These are phyloP conservation scores for Rhingia campestris DNA, from an alignment of 2,888 invertebrate genomes.

Conservation along the genomic window DNA sequence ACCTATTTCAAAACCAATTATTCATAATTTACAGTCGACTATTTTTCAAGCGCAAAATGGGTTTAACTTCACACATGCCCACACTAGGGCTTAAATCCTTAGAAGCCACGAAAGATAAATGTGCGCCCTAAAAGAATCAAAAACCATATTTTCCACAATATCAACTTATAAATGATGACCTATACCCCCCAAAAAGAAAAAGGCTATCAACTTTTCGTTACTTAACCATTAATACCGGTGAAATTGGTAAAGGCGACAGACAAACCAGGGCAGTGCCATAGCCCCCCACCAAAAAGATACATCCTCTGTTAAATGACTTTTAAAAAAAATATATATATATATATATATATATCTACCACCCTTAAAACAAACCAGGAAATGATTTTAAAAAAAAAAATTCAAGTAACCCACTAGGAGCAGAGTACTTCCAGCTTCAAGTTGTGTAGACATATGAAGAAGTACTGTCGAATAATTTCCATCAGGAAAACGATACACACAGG, in stretches of 20 bases:
- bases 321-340: slow-evolving; percentile 12
- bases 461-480: slow-evolving; percentile 53
- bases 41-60: slow-evolving; percentile 60
- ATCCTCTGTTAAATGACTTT: slow-evolving; percentile 43
- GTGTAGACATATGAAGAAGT: slow-evolving; percentile 31
- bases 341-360: not conserved
- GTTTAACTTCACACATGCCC: slow-evolving; percentile 60
- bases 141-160: slow-evolving; percentile 53
- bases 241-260: slow-evolving; percentile 40
- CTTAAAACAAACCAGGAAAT: slow-evolving; percentile 8
- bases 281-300: slow-evolving; percentile 20
- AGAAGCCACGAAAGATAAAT: slow-evolving; percentile 59
- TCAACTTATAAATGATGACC: slow-evolving; percentile 21
- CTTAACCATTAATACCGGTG: slow-evolving; percentile 61
- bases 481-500: slow-evolving; percentile 19
- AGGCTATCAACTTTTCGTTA: slow-evolving; percentile 63
- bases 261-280: not conserved
- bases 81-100: slow-evolving; percentile 24
- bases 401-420: slow-evolving; percentile 8
- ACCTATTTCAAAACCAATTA: slow-evolving; percentile 62
- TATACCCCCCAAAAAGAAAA: not conserved
- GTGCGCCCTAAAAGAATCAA: slow-evolving; percentile 17
- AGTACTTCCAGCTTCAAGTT: slow-evolving; percentile 33
- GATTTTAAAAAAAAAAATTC: slow-evolving; percentile 8
- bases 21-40: slow-evolving; percentile 70